A percentile compares a stretch with the other conserved stretches of the same genome.
Conservation (phyloP, 2,797 vertebrate genomes). For the Chiroxiphia lanceolata region DNA sequence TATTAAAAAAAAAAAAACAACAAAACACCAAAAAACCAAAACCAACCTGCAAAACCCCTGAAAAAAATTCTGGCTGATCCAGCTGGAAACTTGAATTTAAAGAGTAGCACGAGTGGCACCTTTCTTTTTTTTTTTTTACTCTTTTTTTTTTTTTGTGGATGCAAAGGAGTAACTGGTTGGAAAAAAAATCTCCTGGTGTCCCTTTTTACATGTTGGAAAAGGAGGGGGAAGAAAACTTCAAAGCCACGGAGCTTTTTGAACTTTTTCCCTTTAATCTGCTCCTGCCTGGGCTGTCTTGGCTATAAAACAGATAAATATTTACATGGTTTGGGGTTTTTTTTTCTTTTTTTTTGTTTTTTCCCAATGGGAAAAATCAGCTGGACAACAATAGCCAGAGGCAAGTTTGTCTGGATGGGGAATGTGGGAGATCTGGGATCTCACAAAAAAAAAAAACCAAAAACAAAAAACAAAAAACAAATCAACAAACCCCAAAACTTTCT, state of each 20-base stretch:
- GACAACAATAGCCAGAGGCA: neutral
- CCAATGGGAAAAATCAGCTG: conserved; percentile 51
- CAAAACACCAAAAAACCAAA: neutral
- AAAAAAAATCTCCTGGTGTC: neutral
- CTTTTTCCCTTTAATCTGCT: conserved; percentile 12
- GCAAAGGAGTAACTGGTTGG: neutral
- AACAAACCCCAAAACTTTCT: neutral
- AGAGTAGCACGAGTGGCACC: neutral
- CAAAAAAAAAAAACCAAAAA: too few relatives aligned
- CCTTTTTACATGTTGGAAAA: neutral
- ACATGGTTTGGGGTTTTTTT: neutral
- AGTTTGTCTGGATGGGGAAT: neutral
- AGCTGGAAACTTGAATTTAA: neutral
- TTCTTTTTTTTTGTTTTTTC: neutral
- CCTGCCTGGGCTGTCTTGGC: neutral
- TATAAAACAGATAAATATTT: conserved; percentile 4
- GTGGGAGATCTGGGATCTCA: neutral
- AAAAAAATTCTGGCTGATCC: too few relatives aligned
- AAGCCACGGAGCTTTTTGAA: conserved; percentile 31
- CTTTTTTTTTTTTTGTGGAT: neutral
- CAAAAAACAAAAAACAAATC: too few relatives aligned
- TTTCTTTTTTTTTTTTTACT: neutral
- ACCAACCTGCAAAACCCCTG: neutral
- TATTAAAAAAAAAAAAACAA: neutral
- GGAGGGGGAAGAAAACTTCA: conserved; percentile 12